Conservation (phyloP, 2,888 invertebrate species). For the Lasioglossum lativentre region DNA sequence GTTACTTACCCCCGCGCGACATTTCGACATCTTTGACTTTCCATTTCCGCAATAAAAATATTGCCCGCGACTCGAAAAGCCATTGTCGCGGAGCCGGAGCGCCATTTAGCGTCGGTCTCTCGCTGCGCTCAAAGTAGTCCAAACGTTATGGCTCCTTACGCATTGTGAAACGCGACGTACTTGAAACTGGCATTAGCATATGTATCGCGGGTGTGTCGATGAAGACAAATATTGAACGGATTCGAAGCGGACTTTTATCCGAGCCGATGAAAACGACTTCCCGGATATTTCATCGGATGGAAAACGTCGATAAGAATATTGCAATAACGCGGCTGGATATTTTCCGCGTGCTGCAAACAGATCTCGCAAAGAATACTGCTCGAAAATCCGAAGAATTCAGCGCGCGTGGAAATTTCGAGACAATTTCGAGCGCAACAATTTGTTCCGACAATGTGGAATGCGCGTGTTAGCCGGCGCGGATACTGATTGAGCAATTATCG, state of each 20-base stretch:
- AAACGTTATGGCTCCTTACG: background rate
- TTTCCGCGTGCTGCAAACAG: too few relatives aligned
- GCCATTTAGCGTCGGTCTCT: background rate
- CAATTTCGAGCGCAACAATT: background rate
- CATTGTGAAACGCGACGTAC: background rate
- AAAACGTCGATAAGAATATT: background rate
- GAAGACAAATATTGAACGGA: background rate
- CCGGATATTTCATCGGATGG: background rate
- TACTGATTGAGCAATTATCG: slow-evolving; percentile 33
- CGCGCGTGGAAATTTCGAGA: background rate
- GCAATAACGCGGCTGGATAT: background rate
- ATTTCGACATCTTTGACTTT: background rate
- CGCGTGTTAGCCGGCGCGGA: background rate
- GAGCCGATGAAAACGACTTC: background rate
- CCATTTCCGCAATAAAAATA: background rate
- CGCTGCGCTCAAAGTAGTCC: background rate
- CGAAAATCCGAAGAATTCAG: too few relatives aligned
- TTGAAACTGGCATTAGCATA: background rate
- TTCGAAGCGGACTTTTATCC: background rate
- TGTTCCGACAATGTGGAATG: background rate
- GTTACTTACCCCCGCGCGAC: background rate
- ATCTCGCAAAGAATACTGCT: too few relatives aligned
- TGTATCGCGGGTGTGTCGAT: background rate
- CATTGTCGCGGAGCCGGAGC: background rate
- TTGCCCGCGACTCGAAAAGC: background rate